Base-by-base conservation (phyloP, 2,113 vertebrate genomes). In the Elachura formosa region DNA sequence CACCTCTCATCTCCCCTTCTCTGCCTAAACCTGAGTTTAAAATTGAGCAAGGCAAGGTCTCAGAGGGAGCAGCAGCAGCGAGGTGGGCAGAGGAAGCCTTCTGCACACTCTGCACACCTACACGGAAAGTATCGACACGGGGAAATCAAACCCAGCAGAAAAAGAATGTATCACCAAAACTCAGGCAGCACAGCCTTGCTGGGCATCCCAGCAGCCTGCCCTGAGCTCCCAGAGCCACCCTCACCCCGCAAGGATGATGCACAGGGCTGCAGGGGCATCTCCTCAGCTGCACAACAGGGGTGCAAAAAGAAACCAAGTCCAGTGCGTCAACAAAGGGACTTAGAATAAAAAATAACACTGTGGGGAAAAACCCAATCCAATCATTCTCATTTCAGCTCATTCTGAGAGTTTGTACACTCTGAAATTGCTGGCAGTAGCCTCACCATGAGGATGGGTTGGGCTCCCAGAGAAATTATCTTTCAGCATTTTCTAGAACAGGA, bases 81-180 rank as follows among this genome's bases (percentile, higher is more conserved):
- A 12, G 0, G 92, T 77, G 54, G 92, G 94, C 92, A 93, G 94
- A 48, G 45, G 82, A 94, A 94, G 94, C 81, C 92, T 84, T 85
- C 61, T 66, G 71, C 36, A 21, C 33, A 8, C n/a, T 34, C 9
- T 59, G 66, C 81, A 72, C 95, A 87, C 94, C 90, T 87, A 94
- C 92, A 74, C 66, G 5, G 90, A 78, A 94, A 95, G 10, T 72
- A 49, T 46, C 2, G 13, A 45, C 55, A 7, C 6, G 92, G 87
- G 52, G 64, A 66, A n/a, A 55, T 11, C 74, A 45, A 46, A 64
- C 5, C 1, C 29, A 12, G 81, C 90, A 52, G 7, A 85, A 54
- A 78, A 34, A 79, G 82, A 48, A 93, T 90, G 21, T 46, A 58
- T 7, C 87, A 51, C 52, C 6, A 1, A 1, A 49, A 9, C 16